Evolutionary conservation across 2,888 invertebrate genomes (phyloP).

Genomic region (Macropis europaea): DNA sequence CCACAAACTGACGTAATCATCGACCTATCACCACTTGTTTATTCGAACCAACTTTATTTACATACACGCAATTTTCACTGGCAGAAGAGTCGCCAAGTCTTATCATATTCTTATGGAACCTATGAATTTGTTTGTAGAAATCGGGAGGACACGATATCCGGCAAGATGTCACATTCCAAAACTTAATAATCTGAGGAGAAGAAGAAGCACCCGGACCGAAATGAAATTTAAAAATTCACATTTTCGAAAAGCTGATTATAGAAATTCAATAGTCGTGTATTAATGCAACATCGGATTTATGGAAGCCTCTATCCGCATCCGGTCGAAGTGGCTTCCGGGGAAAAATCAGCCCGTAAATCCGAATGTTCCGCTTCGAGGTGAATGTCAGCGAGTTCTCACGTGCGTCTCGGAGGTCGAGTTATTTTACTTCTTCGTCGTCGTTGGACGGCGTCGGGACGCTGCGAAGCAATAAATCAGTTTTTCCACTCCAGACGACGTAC

Average conservation of each 20-base stretch:
- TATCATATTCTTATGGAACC: no score
- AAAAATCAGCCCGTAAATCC: constrained; percentile 11
- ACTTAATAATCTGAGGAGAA: neutral
- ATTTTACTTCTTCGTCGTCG: constrained; percentile 34
- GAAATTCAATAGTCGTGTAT: constrained; percentile 11
- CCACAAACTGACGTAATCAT: no score
- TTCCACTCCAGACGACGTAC: constrained; percentile 56
- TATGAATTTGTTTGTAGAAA: no score
- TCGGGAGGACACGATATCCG: no score
- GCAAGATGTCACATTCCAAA: no score
- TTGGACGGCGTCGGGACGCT: constrained; percentile 38
- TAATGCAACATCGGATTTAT: neutral
- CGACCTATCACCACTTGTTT: no score
- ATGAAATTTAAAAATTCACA: constrained; percentile 8
- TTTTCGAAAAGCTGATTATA: constrained; percentile 8
- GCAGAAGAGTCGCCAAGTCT: no score
- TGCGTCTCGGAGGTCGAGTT: constrained; percentile 29
- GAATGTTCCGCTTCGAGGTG: constrained; percentile 6
- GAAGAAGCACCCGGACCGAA: neutral
- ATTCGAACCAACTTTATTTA: no score
- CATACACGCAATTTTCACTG: no score
- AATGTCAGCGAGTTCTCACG: constrained; percentile 33
- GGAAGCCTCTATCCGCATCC: neutral
- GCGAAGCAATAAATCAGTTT: constrained; percentile 64
- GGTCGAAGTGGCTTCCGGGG: neutral